phyloP scores from a whole-genome alignment of 2,888 invertebrate species.

The Conomelus anceps region DNA sequence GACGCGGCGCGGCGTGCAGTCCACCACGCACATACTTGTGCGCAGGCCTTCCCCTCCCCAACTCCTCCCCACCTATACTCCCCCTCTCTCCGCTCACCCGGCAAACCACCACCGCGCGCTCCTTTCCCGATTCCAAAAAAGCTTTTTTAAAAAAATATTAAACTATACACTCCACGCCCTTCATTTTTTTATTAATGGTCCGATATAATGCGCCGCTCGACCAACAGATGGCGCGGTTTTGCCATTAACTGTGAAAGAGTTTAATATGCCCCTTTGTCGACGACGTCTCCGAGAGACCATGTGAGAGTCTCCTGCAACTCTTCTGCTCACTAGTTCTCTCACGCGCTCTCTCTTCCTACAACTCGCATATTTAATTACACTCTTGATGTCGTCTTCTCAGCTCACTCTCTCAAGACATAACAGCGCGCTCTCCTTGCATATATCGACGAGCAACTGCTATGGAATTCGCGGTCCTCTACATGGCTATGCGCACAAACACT shows the following conservation, averaged over 20 bases:
- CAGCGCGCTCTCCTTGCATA: neutral
- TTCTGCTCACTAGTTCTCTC: neutral
- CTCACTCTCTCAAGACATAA: neutral
- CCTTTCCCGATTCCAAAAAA: constrained; percentile 21
- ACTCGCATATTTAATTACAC: constrained; percentile 5
- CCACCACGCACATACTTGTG: constrained; percentile 22
- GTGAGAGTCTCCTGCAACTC: neutral
- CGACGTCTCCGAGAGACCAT: neutral
- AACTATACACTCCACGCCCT: constrained; percentile 19
- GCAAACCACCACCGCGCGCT: constrained; percentile 9
- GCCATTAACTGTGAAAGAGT: constrained; percentile 14
- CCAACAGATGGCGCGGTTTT: constrained; percentile 17
- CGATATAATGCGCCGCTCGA: constrained; percentile 13
- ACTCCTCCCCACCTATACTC: neutral
- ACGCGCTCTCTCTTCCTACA: neutral
- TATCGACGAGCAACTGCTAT: neutral
- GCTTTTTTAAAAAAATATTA: constrained; percentile 18
- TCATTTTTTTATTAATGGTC: constrained; percentile 20
- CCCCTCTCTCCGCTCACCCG: neutral
- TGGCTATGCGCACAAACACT: neutral
- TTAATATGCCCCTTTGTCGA: constrained; percentile 7
- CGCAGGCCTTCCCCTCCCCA: constrained; percentile 18
- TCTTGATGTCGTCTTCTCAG: neutral
- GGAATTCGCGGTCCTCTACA: neutral
- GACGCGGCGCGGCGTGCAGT: constrained; percentile 14